phyloP scores from a whole-genome alignment of 2,113 vertebrate genomes.

The Brienomyrus longianalis region DNA sequence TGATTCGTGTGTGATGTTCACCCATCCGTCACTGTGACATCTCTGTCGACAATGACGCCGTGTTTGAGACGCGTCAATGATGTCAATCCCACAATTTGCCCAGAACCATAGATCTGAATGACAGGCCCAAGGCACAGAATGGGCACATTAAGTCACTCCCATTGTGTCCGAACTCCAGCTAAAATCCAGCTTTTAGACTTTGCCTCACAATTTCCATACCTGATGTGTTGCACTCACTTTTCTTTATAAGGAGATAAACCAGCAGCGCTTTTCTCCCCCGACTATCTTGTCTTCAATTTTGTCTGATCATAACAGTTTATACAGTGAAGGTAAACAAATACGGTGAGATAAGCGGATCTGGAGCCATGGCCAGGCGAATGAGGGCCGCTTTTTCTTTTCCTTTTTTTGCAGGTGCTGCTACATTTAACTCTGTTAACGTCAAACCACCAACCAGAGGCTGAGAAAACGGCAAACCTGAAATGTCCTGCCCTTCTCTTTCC shows the following conservation, averaged over 20 bases:
- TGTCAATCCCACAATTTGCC: background rate
- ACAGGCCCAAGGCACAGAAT: background rate
- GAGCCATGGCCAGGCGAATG: background rate
- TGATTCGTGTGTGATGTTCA: background rate
- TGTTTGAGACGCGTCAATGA: background rate
- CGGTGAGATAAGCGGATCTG: background rate
- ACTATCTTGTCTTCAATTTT: background rate
- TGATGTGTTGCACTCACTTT: background rate
- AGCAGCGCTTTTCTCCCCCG: background rate
- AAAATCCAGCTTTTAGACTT: background rate
- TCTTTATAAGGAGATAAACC: background rate
- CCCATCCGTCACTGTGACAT: background rate
- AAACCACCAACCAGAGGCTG: background rate
- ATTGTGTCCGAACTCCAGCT: background rate
- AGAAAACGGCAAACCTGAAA: background rate
- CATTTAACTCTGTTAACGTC: background rate
- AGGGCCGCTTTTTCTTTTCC: background rate
- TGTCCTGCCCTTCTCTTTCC: background rate
- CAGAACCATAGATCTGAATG: background rate
- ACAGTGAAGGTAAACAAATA: background rate
- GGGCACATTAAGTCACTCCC: background rate
- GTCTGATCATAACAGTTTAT: slow-evolving; percentile 2
- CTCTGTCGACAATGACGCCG: background rate
- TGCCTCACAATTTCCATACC: background rate
- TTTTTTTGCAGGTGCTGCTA: background rate